phyloP scores from a whole-genome alignment of 1,140 invertebrate species.

The Hyles vespertilio region DNA sequence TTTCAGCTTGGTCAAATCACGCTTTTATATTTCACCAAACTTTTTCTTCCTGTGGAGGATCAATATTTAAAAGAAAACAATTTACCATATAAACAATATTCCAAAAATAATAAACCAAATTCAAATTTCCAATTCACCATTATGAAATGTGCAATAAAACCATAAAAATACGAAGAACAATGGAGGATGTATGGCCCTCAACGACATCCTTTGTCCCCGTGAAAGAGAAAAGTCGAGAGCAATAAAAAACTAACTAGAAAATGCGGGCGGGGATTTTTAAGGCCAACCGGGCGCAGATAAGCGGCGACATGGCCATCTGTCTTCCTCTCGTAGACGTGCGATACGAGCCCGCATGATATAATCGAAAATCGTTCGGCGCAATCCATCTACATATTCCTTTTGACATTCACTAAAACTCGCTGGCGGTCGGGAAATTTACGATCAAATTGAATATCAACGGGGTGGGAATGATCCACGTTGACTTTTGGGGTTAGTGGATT shows the following conservation, averaged over 20 bases:
- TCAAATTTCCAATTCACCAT: no score
- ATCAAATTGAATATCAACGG: no score
- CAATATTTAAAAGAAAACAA: no score
- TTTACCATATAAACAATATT: no score
- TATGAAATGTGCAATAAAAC: no score
- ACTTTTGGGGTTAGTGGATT: not conserved
- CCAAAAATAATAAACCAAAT: no score
- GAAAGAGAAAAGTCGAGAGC: no score
- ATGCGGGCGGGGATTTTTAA: conserved; percentile 17
- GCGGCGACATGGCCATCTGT: conserved; percentile 32
- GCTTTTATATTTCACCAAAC: no score
- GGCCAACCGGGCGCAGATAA: conserved; percentile 29
- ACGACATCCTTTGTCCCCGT: no score
- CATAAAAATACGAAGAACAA: not conserved
- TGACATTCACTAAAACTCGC: conserved; percentile 24
- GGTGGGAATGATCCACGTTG: no score
- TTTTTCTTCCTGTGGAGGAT: no score
- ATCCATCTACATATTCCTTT: conserved; percentile 34
- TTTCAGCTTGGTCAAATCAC: no score
- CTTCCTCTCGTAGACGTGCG: conserved; percentile 36
- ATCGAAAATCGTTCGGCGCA: conserved; percentile 38
- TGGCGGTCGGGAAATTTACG: conserved; percentile 7
- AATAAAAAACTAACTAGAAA: conserved; percentile 10
- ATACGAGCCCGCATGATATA: conserved; percentile 36
- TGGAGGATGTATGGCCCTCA: not conserved